Base-by-base conservation (phyloP, 2,888 invertebrate genomes). In the Bellardia pandia region DNA sequence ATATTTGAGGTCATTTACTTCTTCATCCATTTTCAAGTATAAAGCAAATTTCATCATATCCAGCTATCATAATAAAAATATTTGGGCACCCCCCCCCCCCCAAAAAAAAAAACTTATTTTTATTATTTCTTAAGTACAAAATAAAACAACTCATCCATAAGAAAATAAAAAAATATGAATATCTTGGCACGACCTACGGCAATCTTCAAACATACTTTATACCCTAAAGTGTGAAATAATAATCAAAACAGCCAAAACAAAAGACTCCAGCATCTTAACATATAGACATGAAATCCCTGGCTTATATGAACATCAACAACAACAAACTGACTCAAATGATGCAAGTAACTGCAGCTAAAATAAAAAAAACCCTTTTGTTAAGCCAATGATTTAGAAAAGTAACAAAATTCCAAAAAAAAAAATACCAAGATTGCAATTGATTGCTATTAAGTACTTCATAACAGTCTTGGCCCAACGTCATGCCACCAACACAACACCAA, bases 181-280 rank as follows among this genome's bases (percentile, higher is more conserved):
- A 30, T 33, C 66, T 75, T 16, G 8, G 76, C 87, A 85, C 84
- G 87, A 87, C 81, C 85, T 85, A 85, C 85, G 77, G 81, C 87
- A 87, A 87, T 85, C 72, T 76, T 76, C 14, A 2, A 75, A 75
- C 23, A 58, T 58, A 45, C 14, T 76, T 66, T 53, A 68, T 84
- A 74, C 56, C 84, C 84, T 78, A 16, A 78, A 87, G 87, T 87
- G 78, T 87, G 76, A 74, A 87, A 75, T 81, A 85, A 64, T 62
- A 53, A 62, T 14, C 37, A 64, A 66, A 78, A 74, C 0, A 45
- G 42, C 42, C 9, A 7, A 11, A 6, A 13, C 14, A 9, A 30
- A 77, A 66, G 16, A 79, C 56, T 56, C n/a, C 72, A 75, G 37
- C 45, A 45, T 9, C 45, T 45, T 45, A 45, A 33, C 23, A 40